A percentile compares a stretch with the other conserved stretches of the same genome.
Evolutionary conservation across 2,888 invertebrate genomes (phyloP).

Genomic region (Drosophila falleni): DNA sequence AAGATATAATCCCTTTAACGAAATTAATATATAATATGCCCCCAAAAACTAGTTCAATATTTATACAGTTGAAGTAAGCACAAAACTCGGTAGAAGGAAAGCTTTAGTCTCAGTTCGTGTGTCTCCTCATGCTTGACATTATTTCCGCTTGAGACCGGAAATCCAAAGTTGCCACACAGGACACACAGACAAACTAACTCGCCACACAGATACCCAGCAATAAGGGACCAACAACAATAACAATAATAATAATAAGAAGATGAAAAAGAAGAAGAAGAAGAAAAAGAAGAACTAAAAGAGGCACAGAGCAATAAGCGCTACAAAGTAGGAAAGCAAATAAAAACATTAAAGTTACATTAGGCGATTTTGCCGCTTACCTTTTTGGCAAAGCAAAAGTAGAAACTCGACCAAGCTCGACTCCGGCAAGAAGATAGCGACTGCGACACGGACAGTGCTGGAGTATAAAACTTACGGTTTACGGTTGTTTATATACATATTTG

Average conservation of each 20-base stretch:
- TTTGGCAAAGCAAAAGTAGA: constrained; percentile 47
- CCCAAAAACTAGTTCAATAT: constrained; percentile 51
- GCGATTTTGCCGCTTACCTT: constrained; percentile 59
- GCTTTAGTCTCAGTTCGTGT: constrained; percentile 36
- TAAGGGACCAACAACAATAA: constrained; percentile 18
- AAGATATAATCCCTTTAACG: constrained; percentile 17
- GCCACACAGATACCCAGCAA: constrained; percentile 34
- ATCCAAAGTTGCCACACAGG: constrained; percentile 66
- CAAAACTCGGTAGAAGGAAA: constrained; percentile 21
- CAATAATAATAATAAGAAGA: constrained; percentile 22
- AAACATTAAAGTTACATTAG: constrained; percentile 74
- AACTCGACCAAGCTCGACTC: constrained; percentile 12
- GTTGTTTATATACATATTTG: constrained; percentile 38
- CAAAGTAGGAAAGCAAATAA: constrained; percentile 71
- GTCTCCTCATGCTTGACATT: constrained; percentile 69
- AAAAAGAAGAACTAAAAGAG: constrained; percentile 23
- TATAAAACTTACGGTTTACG: constrained; percentile 58
- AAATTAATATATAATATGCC: constrained; percentile 41
- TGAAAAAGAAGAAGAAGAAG: constrained; percentile 7
- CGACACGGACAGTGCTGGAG: constrained; percentile 19
- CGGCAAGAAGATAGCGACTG: constrained; percentile 1
- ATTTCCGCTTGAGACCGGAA: constrained; percentile 70
- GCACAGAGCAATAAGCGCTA: constrained; percentile 60
- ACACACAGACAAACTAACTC: constrained; percentile 26
- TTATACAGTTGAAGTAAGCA: constrained; percentile 44